phyloP scores from a whole-genome alignment of 2,888 invertebrate species.

The Schrankia costaestrigalis region DNA sequence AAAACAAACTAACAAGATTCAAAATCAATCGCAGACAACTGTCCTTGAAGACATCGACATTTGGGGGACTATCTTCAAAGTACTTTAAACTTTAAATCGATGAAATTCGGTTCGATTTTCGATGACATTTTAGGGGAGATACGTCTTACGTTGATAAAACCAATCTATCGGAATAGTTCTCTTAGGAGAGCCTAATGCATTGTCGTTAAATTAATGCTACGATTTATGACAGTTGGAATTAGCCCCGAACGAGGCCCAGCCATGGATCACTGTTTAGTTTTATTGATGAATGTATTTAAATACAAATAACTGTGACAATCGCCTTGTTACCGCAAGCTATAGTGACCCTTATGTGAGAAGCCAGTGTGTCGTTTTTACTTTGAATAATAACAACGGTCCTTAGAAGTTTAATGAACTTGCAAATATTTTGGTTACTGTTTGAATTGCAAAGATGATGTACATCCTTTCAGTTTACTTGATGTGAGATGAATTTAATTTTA shows the following conservation, averaged over 20 bases:
- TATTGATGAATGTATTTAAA: conserved; percentile 53
- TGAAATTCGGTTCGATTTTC: conserved; percentile 18
- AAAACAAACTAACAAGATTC: conserved; percentile 54
- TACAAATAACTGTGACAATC: conserved; percentile 37
- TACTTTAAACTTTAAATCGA: conserved; percentile 25
- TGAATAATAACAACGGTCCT: conserved; percentile 6
- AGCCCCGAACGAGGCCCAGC: conserved; percentile 47
- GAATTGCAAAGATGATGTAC: no score
- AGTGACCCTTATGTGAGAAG: conserved; percentile 23
- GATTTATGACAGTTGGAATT: conserved; percentile 76
- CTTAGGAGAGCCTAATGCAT: conserved; percentile 77
- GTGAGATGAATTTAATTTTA: no score
- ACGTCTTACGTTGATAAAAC: conserved; percentile 44
- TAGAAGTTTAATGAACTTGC: conserved; percentile 18
- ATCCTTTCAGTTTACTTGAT: no score
- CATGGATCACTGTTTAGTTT: conserved; percentile 52
- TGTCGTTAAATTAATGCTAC: conserved; percentile 78
- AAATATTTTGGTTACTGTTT: conserved; percentile 23
- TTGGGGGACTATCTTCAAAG: conserved; percentile 15
- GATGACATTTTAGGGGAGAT: conserved; percentile 26
- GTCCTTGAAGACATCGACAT: conserved; percentile 29
- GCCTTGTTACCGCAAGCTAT: conserved; percentile 20
- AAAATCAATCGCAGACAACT: conserved; percentile 44
- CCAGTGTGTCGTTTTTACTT: background rate
- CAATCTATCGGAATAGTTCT: conserved; percentile 83